Percentiles rank a stretch among this genome's conserved stretches.
Evolutionary conservation across 2,888 invertebrate species (phyloP).

Genomic region (Lasioglossum marginatum): DNA sequence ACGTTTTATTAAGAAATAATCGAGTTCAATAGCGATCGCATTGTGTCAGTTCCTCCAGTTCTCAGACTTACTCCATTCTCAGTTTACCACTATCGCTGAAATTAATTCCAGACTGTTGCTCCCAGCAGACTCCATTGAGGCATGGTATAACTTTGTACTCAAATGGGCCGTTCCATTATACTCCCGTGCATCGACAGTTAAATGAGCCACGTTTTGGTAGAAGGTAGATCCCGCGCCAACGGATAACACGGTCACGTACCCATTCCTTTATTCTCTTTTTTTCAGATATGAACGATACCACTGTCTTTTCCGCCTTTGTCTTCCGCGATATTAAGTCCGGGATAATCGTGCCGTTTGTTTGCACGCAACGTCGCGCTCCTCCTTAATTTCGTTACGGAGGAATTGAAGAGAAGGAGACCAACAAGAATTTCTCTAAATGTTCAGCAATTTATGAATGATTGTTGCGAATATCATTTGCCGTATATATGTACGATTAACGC

Average conservation of each 20-base stretch:
- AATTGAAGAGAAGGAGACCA: not conserved
- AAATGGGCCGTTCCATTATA: conserved; percentile 64
- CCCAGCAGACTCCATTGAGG: conserved; percentile 55
- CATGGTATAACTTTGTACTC: conserved; percentile 60
- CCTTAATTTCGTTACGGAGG: not conserved
- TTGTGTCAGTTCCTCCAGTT: conserved; percentile 6
- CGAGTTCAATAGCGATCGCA: conserved; percentile 44
- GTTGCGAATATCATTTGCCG: not conserved
- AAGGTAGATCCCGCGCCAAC: conserved; percentile 13
- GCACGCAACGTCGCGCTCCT: not conserved
- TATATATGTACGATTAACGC: not conserved
- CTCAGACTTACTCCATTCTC: conserved; percentile 28
- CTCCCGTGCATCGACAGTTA: conserved; percentile 59
- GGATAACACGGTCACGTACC: conserved; percentile 31
- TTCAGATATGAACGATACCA: conserved; percentile 5
- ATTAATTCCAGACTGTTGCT: conserved; percentile 69
- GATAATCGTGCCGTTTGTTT: conserved; percentile 27
- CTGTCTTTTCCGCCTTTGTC: not conserved
- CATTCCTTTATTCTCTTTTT: not conserved
- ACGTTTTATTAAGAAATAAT: not conserved
- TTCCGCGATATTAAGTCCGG: conserved; percentile 17
- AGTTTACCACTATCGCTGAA: conserved; percentile 37
- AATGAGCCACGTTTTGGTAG: conserved; percentile 41
- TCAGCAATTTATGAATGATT: not conserved
- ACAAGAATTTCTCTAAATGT: not conserved